A percentile compares a stretch with the other conserved stretches of the same genome.
phyloP scores from a whole-genome alignment of 2,888 invertebrate species.

The Phyto melanocephala region DNA sequence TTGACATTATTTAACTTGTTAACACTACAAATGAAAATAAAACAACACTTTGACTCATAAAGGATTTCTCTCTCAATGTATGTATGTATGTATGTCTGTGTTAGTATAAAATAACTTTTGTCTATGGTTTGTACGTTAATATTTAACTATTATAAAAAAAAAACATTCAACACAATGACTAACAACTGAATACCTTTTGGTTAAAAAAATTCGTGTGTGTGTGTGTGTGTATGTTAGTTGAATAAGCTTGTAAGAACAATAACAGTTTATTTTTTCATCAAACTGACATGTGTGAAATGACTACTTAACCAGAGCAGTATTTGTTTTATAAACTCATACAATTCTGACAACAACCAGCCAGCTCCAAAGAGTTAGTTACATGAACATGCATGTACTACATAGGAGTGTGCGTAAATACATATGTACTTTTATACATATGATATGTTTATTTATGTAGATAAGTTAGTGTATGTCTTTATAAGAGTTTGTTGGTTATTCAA shows the following conservation, averaged over 20 bases:
- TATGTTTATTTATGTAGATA: background rate
- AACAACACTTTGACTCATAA: background rate
- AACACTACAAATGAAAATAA: constrained; percentile 7
- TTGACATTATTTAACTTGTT: constrained; percentile 23
- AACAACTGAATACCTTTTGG: background rate
- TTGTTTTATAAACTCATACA: constrained; percentile 36
- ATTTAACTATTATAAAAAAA: constrained; percentile 3
- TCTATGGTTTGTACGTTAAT: constrained; percentile 10
- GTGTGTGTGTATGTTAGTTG: background rate
- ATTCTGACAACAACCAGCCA: constrained; percentile 12
- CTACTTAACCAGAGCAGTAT: constrained; percentile 40
- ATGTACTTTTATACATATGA: background rate
- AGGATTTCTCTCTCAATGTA: background rate
- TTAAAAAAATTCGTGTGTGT: background rate
- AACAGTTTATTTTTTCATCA: constrained; percentile 19
- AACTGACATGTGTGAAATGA: constrained; percentile 47
- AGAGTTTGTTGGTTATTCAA: constrained; percentile 41
- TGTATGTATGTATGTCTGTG: background rate
- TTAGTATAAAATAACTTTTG: background rate
- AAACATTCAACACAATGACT: background rate
- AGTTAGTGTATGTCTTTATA: constrained; percentile 3
- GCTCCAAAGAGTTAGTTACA: background rate
- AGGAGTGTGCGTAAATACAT: background rate
- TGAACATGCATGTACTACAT: too few species aligned
- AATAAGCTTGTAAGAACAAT: background rate